Conservation (phyloP, 2,888 invertebrate genomes). For the Agrotis segetum region DNA sequence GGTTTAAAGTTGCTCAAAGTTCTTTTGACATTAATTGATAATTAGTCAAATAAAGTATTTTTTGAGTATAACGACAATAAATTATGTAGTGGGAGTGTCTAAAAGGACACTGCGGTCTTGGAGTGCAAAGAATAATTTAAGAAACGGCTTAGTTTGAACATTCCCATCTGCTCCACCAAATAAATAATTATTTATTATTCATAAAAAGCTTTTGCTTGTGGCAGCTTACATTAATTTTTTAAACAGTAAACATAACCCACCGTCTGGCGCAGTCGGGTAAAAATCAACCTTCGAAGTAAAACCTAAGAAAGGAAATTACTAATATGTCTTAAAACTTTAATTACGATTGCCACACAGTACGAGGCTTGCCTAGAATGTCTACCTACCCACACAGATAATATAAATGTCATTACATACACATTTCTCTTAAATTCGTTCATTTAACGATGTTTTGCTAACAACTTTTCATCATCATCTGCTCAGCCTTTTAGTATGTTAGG, state of each 20-base stretch:
- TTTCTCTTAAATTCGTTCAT: slow-evolving; percentile 45
- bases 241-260: too few species aligned
- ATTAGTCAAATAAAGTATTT: neutral
- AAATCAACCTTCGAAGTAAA: neutral
- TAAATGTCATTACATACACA: slow-evolving; percentile 49
- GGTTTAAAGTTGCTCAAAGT: slow-evolving; percentile 1
- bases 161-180: too few species aligned
- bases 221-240: too few species aligned
- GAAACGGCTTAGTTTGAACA: too few species aligned
- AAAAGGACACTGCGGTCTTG: too few species aligned
- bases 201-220: too few species aligned
- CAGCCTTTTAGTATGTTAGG: too few species aligned
- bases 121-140: too few species aligned
- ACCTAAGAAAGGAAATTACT: slow-evolving; percentile 11
- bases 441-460: slow-evolving; percentile 25
- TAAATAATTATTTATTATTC: too few species aligned
- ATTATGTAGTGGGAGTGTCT: too few species aligned
- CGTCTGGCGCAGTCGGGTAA: too few species aligned
- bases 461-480: neutral
- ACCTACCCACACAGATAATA: slow-evolving; percentile 31
- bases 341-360: slow-evolving; percentile 8
- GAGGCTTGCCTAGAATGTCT: slow-evolving; percentile 30
- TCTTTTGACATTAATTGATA: neutral
- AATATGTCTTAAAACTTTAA: neutral
- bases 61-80: neutral